Base-by-base conservation (phyloP, 2,797 vertebrate species). In the Chelmon rostratus region DNA sequence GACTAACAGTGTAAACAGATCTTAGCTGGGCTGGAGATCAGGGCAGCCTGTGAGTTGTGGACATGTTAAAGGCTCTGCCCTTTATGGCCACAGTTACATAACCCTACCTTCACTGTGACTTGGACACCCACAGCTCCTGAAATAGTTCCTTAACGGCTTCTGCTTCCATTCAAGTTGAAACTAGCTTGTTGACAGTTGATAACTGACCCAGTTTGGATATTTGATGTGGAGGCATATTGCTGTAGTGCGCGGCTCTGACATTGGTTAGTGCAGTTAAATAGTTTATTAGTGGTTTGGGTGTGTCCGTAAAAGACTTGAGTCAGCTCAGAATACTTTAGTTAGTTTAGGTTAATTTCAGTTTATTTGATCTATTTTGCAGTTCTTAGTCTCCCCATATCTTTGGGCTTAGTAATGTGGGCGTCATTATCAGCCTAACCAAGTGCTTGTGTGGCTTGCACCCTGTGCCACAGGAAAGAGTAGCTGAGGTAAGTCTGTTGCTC, bases 391-490 rank as follows among this genome's bases (percentile, higher is more conserved):
- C 2, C 11, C 72, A n/a, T 52, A 53, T 42, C 6, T 56, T 58
- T 50, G 12, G 9, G 21, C 31, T 57, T 35, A 16, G 11, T 38
- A 11, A 25, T n/a, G 23, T 37, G 4, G 18, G 21, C 69, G 70
- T 46, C 38, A 42, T 46, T 54, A 44, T 82, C 49, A 23, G 47
- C 38, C 59, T 25, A 59, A 80, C 73, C 61, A 76, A 50, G 56
- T 62, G 71, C 44, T 82, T 66, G 52, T 77, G 67, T 79, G 65
- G 61, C 37, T 76, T 69, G 54, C 23, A 83, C 76, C 84, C 85
- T 87, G 88, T 40, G 84, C 73, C 79, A 90, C 92, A 92, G 91
- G 93, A 94, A 91, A 92, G 94, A 87, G 93, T 92, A 86, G 93
- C 90, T 78, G 38, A 82, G 88, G 84, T 81, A 83, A 90, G 86